These are phyloP conservation scores for Hybos culiciformis DNA, from an alignment of 2,888 invertebrate species.

Conservation along the genomic window DNA sequence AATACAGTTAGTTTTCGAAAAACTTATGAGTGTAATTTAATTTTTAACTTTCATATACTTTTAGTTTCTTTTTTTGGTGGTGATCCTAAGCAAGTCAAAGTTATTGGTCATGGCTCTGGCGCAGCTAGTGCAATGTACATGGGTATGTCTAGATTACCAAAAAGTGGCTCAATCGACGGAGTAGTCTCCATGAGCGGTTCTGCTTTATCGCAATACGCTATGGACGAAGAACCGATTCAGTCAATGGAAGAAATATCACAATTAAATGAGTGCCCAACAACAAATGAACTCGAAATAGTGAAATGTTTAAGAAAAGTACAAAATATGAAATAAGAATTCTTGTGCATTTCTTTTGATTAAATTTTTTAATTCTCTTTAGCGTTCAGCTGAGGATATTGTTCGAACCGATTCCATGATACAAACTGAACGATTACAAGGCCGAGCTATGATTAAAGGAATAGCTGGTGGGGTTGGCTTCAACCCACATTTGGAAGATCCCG, in stretches of 20 bases:
- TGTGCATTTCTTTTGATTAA: too few relatives aligned
- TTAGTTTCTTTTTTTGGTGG: slow-evolving; percentile 66
- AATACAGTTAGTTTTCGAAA: too few relatives aligned
- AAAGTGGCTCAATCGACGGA: slow-evolving; percentile 40
- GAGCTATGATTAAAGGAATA: slow-evolving; percentile 49
- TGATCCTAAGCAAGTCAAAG: slow-evolving; percentile 53
- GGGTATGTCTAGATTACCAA: slow-evolving; percentile 49
- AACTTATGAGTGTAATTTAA: too few relatives aligned
- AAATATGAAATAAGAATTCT: background rate
- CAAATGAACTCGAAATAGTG: slow-evolving; percentile 45
- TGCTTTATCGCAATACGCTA: slow-evolving; percentile 55
- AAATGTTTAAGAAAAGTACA: slow-evolving; percentile 47
- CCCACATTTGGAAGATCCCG: slow-evolving; percentile 51
- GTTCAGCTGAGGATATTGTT: slow-evolving; percentile 29
- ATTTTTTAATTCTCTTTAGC: slow-evolving; percentile 18
- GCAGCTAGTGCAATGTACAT: slow-evolving; percentile 59
- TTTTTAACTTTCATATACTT: too few relatives aligned
- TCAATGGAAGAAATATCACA: slow-evolving; percentile 48
- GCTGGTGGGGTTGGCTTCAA: slow-evolving; percentile 47
- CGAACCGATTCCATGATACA: slow-evolving; percentile 44
- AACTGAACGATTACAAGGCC: slow-evolving; percentile 40
- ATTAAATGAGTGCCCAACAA: slow-evolving; percentile 48
- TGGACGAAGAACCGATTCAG: slow-evolving; percentile 47
- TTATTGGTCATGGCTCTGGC: slow-evolving; percentile 67
- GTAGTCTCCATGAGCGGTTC: slow-evolving; percentile 65